Base-by-base conservation (phyloP, 2,797 vertebrate genomes). In the Lindbergichthys nudifrons region DNA sequence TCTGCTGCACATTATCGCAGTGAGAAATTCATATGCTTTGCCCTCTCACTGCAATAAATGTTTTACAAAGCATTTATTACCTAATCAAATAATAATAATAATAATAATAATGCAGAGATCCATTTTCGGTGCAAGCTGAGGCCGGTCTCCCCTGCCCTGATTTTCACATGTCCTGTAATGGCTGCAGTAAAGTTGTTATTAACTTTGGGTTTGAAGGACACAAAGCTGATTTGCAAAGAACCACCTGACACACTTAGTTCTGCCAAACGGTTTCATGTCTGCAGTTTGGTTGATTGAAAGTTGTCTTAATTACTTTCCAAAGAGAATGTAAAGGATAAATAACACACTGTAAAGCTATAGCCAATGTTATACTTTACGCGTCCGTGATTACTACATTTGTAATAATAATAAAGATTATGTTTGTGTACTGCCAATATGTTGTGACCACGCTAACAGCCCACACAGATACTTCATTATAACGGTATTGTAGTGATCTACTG, bases 1-100 rank as follows among this genome's bases (percentile, higher is more conserved):
- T 75, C 66, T 45, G 54, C 79, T 75, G 81, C 77, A 71, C 86
- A 85, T 89, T 80, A 92, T 85, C 89, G 70, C 86, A 79, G 84
- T 64, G 48, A 87, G 75, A 81, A 78, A 88, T 81, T 54, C 67
- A 83, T 84, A 64, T 63, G 75, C 60, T 65, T 62, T 66, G 87
- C 61, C 63, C 47, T 74, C 74, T 72, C 32, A 8, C 63, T 70
- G 73, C 75, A 86, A 83, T 79, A 86, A 84, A 83, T 30, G 72
- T 84, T 81, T 82, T 68, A 71, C 81, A 84, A 82, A 87, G 82
- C 82, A 73, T 73, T 87, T 85, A 42, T 52, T 41, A 80, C 65
- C 73, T 65, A 68, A 84, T 84, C 78, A 75, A 73, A 66, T 69
- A 36, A 36, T 36, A 9, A 36, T 36, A 8, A 86, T 77, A n/a